Percentiles rank a stretch among this genome's conserved stretches.
Conservation (phyloP, 2,888 invertebrate species). For the Cremastobaeus sp. region DNA sequence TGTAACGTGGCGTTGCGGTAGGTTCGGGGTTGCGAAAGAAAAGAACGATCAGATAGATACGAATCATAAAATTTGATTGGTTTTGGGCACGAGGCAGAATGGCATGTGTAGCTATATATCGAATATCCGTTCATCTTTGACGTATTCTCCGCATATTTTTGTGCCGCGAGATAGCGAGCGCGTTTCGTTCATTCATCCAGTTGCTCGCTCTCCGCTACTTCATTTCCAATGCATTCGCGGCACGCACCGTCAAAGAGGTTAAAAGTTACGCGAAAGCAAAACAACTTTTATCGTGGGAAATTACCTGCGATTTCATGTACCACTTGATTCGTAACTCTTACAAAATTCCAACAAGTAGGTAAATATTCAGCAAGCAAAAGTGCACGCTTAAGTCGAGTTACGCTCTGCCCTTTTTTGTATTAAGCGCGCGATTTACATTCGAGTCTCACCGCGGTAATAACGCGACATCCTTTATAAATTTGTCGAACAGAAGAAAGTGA, state of each 20-base stretch:
- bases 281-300: slow-evolving; percentile 57
- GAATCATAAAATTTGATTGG: slow-evolving; percentile 77
- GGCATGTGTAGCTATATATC: slow-evolving; percentile 61
- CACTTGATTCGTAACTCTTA: slow-evolving; percentile 54
- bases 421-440: slow-evolving; percentile 6
- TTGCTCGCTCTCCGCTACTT: slow-evolving; percentile 53
- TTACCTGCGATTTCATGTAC: slow-evolving; percentile 52
- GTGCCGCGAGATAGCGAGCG: slow-evolving; percentile 60
- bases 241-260: slow-evolving; percentile 61
- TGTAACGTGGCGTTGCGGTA: slow-evolving; percentile 66
- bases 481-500: no score
- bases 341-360: slow-evolving; percentile 40
- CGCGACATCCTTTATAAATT: no score
- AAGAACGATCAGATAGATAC: slow-evolving; percentile 71
- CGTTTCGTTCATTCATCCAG: slow-evolving; percentile 67
- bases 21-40: slow-evolving; percentile 67
- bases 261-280: slow-evolving; percentile 56
- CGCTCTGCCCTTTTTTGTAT: slow-evolving; percentile 3
- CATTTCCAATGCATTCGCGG: slow-evolving; percentile 60
- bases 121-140: slow-evolving; percentile 68
- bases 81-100: slow-evolving; percentile 65
- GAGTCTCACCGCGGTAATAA: no score
- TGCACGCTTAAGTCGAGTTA: slow-evolving; percentile 14
- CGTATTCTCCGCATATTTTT: slow-evolving; percentile 63
- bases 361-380: slow-evolving; percentile 33